Evolutionary conservation across 2,888 invertebrate genomes (phyloP), one percentile per base, ranked within the genome.

Genomic region (Drosophila pseudotalamancana): DNA sequence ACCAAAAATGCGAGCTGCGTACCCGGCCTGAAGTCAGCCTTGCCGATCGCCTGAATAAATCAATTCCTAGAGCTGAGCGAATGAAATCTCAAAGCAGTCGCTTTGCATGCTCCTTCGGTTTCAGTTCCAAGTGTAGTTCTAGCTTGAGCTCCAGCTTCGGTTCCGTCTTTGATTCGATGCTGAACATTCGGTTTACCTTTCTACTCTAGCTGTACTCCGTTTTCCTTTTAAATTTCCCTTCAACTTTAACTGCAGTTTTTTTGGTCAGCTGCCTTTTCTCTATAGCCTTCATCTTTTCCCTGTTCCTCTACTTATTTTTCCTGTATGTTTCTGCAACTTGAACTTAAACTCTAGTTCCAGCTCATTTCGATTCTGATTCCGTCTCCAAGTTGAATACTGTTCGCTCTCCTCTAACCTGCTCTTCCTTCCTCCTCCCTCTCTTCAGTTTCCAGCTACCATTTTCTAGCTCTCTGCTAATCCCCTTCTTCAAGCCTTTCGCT

Each of bases 61-160:
- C 74, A 77, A 66, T 78, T 70, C 64, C n/a, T 66, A 67, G 66
- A 59, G 45, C 62, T 62, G 77, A 55, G 51, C 31, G 50, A n/a
- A 14, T 63, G 23, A 61, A 67, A n/a, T n/a, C n/a, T 37, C 34
- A 49, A 42, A 25, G 37, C 50, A 39, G n/a, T 1, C 25, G 37
- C 31, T 71, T 68, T 68, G 49, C 71, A 71, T 72, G 60, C n/a
- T 29, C 14, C 14, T 31, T 18, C n/a, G 2, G n/a, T n/a, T n/a
- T n/a, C n/a, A n/a, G n/a, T n/a, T n/a, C n/a, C n/a, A n/a, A n/a
- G n/a, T n/a, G n/a, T n/a, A n/a, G n/a, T n/a, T n/a, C n/a, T n/a
- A n/a, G n/a, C n/a, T n/a, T n/a, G n/a, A n/a, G n/a, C n/a, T n/a
- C n/a, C n/a, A n/a, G n/a, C n/a, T n/a, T n/a, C n/a, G n/a, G n/a